Evolutionary conservation across 2,797 vertebrate genomes (phyloP).

Genomic region (Lutjanus argentimaculatus): DNA sequence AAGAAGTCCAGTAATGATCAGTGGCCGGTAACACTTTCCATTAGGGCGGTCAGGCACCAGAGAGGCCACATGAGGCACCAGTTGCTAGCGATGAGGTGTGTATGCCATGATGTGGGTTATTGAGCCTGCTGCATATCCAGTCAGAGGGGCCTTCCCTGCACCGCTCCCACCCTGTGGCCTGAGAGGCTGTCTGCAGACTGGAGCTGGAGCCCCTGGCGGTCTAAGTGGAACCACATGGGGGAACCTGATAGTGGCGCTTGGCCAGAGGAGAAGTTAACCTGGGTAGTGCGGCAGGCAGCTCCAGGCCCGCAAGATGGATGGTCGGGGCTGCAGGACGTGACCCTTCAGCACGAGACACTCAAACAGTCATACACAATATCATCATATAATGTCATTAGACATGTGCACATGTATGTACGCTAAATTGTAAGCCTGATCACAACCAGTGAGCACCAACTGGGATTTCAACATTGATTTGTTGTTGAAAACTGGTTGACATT

Average conservation of each 20-base stretch:
- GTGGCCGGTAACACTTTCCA: slow-evolving; percentile 35
- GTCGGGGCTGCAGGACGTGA: slow-evolving; percentile 38
- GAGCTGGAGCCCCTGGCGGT: slow-evolving; percentile 71
- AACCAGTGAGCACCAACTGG: too few species aligned
- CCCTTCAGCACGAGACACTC: slow-evolving; percentile 36
- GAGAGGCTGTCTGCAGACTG: slow-evolving; percentile 67
- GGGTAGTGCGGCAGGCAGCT: slow-evolving; percentile 57
- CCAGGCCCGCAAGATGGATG: slow-evolving; percentile 62
- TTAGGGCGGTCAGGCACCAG: slow-evolving; percentile 23
- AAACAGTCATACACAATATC: slow-evolving; percentile 1
- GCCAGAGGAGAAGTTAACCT: slow-evolving; percentile 71
- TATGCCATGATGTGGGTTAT: slow-evolving; percentile 60
- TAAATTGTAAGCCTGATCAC: slow-evolving; percentile 22
- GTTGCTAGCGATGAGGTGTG: slow-evolving; percentile 61
- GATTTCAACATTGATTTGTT: too few species aligned
- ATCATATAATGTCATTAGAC: slow-evolving; percentile 12
- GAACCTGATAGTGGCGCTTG: slow-evolving; percentile 78
- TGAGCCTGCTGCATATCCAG: slow-evolving; percentile 53
- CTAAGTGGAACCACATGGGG: slow-evolving; percentile 85
- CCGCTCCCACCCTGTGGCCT: slow-evolving; percentile 66
- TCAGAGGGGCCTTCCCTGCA: slow-evolving; percentile 40
- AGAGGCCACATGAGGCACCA: slow-evolving; percentile 34
- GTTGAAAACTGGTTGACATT: too few species aligned
- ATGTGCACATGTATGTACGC: neutral
- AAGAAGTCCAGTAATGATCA: slow-evolving; percentile 45